Percentiles rank a stretch among this genome's conserved stretches.
Evolutionary conservation across 2,113 vertebrate genomes (phyloP).

Genomic region (Dunckerocampus dactyliophorus): DNA sequence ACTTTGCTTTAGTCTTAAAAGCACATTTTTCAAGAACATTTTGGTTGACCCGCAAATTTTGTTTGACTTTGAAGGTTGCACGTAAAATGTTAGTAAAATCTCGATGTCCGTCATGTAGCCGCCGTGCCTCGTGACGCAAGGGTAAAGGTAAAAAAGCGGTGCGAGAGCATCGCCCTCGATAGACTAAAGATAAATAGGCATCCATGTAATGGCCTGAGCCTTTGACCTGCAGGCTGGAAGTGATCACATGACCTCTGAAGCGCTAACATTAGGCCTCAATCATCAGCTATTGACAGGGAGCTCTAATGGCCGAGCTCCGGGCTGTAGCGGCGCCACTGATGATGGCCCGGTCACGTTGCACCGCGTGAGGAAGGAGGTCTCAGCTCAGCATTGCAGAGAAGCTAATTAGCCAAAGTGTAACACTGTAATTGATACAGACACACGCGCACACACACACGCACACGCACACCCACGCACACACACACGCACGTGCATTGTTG

Average conservation of each 20-base stretch:
- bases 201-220: conserved; percentile 52
- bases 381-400: neutral
- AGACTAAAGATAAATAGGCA: conserved; percentile 44
- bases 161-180: conserved; percentile 10
- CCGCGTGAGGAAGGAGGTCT: conserved; percentile 24
- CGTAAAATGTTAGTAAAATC: neutral
- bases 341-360: conserved; percentile 51
- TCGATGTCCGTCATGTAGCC: no score
- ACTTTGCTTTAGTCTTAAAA: no score
- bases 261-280: conserved; percentile 42
- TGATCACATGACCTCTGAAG: conserved; percentile 51
- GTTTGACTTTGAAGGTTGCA: no score
- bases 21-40: no score
- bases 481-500: conserved; percentile 46
- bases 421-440: conserved; percentile 29
- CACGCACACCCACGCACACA: conserved; percentile 9
- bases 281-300: conserved; percentile 52
- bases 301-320: conserved; percentile 58
- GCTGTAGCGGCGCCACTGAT: conserved; percentile 54
- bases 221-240: conserved; percentile 51
- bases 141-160: neutral
- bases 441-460: neutral
- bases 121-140: no score
- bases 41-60: no score
- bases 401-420: conserved; percentile 30